phyloP scores from a whole-genome alignment of 2,888 invertebrate genomes.

The Saturnia pavonia region DNA sequence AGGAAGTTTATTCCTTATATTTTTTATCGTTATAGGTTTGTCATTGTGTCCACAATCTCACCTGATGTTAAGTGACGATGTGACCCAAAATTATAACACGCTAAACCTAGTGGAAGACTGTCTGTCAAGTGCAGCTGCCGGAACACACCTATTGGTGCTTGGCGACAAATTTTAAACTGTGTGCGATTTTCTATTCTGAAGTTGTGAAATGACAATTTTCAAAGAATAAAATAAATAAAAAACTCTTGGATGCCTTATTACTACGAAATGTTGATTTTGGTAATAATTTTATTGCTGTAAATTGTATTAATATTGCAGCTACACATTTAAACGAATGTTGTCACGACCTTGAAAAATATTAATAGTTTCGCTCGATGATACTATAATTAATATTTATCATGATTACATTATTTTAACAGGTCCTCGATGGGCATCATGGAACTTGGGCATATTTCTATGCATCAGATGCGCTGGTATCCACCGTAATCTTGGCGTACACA shows the following conservation, averaged over 20 bases:
- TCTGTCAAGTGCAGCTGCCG: too few relatives aligned
- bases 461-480: conserved; percentile 99
- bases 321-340: too few relatives aligned
- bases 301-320: too few relatives aligned
- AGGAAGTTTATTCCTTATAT: not conserved
- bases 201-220: not conserved
- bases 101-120: too few relatives aligned
- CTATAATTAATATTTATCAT: not conserved
- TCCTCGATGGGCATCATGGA: conserved; percentile 99
- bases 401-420: conserved; percentile 80
- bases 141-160: too few relatives aligned
- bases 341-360: too few relatives aligned
- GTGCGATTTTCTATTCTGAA: not conserved
- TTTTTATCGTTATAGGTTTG: too few relatives aligned
- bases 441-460: conserved; percentile 98
- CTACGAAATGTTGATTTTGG: not conserved
- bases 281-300: not conserved
- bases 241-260: not conserved
- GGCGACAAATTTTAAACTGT: not conserved
- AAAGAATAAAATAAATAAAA: not conserved
- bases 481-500: conserved; percentile 98
- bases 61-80: too few relatives aligned
- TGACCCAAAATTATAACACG: too few relatives aligned
- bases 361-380: not conserved
- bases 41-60: too few relatives aligned